Evolutionary conservation across 2,797 vertebrate species (phyloP).

Genomic region (Acanthornis magna): DNA sequence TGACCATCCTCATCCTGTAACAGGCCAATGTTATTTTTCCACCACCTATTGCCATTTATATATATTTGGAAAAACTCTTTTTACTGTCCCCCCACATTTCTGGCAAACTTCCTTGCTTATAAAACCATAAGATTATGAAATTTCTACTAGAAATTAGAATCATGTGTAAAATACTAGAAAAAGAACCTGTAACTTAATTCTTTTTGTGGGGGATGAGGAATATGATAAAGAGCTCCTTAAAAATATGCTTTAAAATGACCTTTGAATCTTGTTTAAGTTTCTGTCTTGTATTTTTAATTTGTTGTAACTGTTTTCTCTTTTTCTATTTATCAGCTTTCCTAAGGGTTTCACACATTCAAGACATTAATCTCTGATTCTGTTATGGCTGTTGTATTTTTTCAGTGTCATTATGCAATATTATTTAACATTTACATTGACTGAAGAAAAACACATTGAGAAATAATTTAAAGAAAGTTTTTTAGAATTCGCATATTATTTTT

Average conservation of each 20-base stretch:
- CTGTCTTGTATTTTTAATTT: conserved; percentile 31
- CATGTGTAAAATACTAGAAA: neutral
- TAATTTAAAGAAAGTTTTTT: neutral
- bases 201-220: neutral
- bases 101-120: neutral
- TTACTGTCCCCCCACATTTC: neutral
- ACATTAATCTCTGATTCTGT: conserved; percentile 6
- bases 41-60: neutral
- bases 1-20: neutral
- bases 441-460: neutral
- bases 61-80: neutral
- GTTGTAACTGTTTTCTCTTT: conserved; percentile 19
- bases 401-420: neutral
- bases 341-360: conserved; percentile 19
- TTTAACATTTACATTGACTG: conserved; percentile 11
- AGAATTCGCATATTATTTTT: neutral
- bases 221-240: neutral
- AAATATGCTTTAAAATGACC: conserved; percentile 46
- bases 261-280: conserved; percentile 35
- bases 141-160: neutral
- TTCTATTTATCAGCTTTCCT: conserved; percentile 31
- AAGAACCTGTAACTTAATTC: neutral
- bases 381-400: conserved; percentile 29
- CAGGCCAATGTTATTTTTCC: neutral
- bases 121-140: neutral